Conservation (phyloP, 2,797 vertebrate species). For the Nothura maculosa region DNA sequence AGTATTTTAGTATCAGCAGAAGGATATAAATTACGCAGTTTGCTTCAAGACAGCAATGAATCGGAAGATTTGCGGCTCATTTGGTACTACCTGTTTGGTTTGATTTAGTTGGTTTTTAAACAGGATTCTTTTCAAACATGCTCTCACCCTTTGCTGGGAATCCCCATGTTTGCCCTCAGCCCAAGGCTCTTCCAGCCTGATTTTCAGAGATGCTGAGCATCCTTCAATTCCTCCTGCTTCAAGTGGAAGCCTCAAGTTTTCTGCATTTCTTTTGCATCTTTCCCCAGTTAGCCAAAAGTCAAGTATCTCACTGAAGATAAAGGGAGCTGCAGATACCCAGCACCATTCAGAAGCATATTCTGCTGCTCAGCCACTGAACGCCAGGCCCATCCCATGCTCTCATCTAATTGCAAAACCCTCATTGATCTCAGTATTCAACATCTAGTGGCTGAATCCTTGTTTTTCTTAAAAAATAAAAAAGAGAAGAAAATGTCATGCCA, state of each 20-base stretch:
- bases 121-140: neutral
- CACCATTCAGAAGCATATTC: neutral
- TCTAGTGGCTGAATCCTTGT: neutral
- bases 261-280: neutral
- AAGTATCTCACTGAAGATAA: neutral
- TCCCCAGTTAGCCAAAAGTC: neutral
- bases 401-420: neutral
- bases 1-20: conserved; percentile 3
- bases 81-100: neutral
- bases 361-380: neutral
- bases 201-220: neutral
- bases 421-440: neutral
- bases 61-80: neutral
- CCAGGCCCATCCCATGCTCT: neutral
- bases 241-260: neutral
- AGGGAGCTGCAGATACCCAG: neutral
- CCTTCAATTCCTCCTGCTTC: neutral
- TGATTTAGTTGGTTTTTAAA: neutral
- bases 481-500: neutral
- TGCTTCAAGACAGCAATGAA: neutral
- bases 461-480: neutral
- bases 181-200: neutral
- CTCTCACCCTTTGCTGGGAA: neutral
- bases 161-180: neutral
- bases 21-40: neutral